A percentile compares a stretch with the other conserved stretches of the same genome.
Conservation (phyloP, 2,113 vertebrate genomes). For the Macquaria ambigua region DNA sequence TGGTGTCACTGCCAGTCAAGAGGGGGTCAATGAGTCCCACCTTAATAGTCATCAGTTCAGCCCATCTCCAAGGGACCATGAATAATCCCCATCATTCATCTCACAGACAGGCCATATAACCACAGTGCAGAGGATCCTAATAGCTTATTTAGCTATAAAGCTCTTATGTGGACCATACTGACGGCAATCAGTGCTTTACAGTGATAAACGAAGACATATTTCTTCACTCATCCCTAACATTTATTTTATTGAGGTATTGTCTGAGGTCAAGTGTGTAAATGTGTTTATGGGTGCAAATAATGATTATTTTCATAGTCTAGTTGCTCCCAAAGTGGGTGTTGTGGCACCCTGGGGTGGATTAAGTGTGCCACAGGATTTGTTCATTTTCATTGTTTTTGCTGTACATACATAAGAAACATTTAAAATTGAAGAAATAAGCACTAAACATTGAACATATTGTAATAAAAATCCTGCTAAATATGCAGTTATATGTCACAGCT, state of each 20-base stretch:
- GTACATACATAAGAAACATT: not conserved
- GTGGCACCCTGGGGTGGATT: not conserved
- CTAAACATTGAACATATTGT: not conserved
- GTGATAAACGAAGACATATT: constrained; percentile 21
- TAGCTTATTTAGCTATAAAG: constrained; percentile 44
- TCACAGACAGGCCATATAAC: constrained; percentile 31
- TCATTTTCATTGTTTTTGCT: not conserved
- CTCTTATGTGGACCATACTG: not conserved
- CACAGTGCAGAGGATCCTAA: constrained; percentile 17
- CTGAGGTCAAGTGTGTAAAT: not conserved
- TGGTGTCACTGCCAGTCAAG: constrained; percentile 61
- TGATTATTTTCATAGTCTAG: not conserved
- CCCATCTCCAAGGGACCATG: constrained; percentile 59
- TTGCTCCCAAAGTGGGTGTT: not conserved
- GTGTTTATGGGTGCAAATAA: not conserved
- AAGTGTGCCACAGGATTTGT: not conserved
- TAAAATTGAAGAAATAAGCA: not conserved
- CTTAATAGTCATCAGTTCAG: constrained; percentile 66
- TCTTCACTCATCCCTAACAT: not conserved
- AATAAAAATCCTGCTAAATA: not conserved
- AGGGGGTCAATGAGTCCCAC: constrained; percentile 67
- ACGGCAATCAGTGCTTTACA: not conserved
- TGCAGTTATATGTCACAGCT: not conserved
- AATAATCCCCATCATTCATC: constrained; percentile 70
- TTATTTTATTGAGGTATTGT: not conserved